Base-by-base conservation (phyloP, 2,888 invertebrate genomes). In the Yponomeuta evonymella region DNA sequence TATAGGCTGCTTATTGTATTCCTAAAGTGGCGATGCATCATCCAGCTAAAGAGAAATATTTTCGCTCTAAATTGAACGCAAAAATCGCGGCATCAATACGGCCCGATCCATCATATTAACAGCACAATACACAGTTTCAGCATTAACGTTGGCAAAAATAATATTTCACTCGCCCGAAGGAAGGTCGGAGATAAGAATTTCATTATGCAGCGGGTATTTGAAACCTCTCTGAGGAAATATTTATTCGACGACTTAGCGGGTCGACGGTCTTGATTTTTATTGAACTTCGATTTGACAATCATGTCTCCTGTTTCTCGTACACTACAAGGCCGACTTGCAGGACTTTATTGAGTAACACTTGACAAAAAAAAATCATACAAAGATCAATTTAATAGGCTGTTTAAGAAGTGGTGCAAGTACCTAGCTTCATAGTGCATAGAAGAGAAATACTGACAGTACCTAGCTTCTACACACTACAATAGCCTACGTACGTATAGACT, bases 91-190 rank as follows among this genome's bases (percentile, higher is more conserved):
- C 36, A 67, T 67, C 67, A 43, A 67, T 67, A 71, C 66, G 43
- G 67, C 70, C 74, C 83, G 83, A 86, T 88, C 86, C 83, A 85
- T 88, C 87, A 87, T 78, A 79, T 79, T 75, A 76, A 76, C 77
- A 73, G 78, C 79, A 86, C 83, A 87, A 67, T 67, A 67, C 67
- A 67, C 67, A 67, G 67, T 48, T 67, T 85, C 83, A 79, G 80
- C 88, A 88, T 88, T 88, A 88, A 86, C 83, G 75, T 48, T 23
- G 33, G 48, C 23, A 23, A 48, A 67, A 43, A 67, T 67, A 67
- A 43, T 23, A 67, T 67, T 43, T 67, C 33, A 43, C 75, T 72
- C 71, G 58, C 69, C 30, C 67, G 70, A 69, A 30, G 33, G 58
- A 30, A 62, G 29, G 71, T 65, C 63, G 64, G 33, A 43, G 72